Evolutionary conservation across 2,888 invertebrate genomes (phyloP), one percentile per base, ranked within the genome.

Genomic region (Leucophora obtusa): DNA sequence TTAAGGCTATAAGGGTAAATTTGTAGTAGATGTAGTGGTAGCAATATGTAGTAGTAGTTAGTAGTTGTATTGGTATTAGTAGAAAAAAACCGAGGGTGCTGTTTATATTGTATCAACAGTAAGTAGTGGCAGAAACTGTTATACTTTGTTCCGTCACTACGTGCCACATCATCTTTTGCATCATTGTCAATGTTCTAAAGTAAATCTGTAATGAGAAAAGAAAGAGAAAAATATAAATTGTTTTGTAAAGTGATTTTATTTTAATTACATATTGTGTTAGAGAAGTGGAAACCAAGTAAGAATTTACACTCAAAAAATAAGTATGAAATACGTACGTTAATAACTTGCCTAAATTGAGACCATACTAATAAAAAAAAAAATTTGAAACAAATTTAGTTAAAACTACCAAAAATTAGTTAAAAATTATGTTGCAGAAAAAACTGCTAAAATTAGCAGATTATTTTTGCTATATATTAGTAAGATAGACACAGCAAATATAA

Each of bases 101-200:
- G 56, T 47, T 59, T 69, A 7, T 53, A 21, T 17, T 21, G 50
- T 66, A 60, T 81, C 54, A 77, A 73, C 60, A 66, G 70, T 60
- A 73, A 56, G 54, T 66, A 60, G 71, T 78, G 60, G 56, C 62
- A 65, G 65, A 66, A 81, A 77, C 56, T 81, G 77, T 74, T 28
- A 65, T 54, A 74, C 70, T 74, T 70, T 73, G 43, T 58, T 74
- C 70, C 66, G 74, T 62, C 73, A 58, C 70, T 66, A 77, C 70
- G 73, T 81, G 77, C 73, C 73, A 66, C 81, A 81, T 70, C 58
- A 71, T 69, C 33, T 58, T 56, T 17, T 15, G 21, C 68, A 76
- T 79, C 70, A 70, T 70, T 58, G 66, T 66, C 62, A 74, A 70
- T 38, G 56, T 66, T 74, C 62, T 53, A 66, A 56, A 56, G 65